Conservation (phyloP, 2,113 vertebrate species). For the Acrocephalus kingi region DNA sequence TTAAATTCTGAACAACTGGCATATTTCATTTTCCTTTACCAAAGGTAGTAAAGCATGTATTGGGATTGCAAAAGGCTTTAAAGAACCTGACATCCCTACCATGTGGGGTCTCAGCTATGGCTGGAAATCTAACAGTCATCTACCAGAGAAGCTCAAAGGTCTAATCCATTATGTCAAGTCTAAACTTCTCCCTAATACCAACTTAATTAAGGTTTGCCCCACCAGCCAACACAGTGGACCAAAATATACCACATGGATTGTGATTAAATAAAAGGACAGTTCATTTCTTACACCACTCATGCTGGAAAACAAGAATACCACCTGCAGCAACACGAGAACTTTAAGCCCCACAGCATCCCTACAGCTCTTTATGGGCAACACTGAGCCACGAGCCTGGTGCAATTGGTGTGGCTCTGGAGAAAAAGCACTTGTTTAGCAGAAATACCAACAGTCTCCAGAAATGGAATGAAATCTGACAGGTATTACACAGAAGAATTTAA, state of each 20-base stretch:
- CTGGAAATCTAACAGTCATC: not conserved
- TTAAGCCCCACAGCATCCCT: not conserved
- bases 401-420: not conserved
- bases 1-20: not conserved
- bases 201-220: not conserved
- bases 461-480: fast-evolving
- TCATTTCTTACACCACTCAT: not conserved
- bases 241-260: not conserved
- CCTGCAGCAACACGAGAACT: not conserved
- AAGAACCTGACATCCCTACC: not conserved
- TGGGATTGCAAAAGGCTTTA: not conserved
- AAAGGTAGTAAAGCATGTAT: not conserved
- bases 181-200: not conserved
- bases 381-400: fast-evolving
- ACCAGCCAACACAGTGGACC: not conserved
- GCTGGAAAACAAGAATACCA: not conserved
- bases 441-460: not conserved
- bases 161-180: not conserved
- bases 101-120: not conserved
- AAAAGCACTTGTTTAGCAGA: not conserved
- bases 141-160: not conserved
- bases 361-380: not conserved
- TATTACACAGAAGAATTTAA: not conserved
- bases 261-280: not conserved
- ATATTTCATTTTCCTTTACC: not conserved